Conservation (phyloP, 2,113 vertebrate genomes). For the Etia nguti region DNA sequence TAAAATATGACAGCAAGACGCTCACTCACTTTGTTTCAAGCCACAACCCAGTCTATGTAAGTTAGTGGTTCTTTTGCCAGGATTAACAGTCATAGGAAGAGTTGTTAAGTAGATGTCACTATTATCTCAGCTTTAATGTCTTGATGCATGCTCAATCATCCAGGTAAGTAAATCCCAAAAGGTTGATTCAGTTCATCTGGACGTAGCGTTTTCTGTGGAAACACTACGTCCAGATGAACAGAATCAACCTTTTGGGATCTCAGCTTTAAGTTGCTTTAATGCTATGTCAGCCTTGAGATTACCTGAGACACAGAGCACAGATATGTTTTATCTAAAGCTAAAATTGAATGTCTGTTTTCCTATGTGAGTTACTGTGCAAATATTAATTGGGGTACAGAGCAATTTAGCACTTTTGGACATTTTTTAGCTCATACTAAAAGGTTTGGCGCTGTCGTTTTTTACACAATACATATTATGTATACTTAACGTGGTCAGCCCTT, state of each 20-base stretch:
- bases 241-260: neutral
- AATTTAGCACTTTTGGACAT: neutral
- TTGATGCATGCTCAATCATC: neutral
- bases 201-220: rapidly evolving
- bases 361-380: neutral
- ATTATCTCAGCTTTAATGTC: neutral
- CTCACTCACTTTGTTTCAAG: neutral
- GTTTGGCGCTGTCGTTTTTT: neutral
- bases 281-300: neutral
- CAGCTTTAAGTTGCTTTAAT: neutral
- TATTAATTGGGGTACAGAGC: neutral
- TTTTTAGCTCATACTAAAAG: neutral
- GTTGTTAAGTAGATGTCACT: neutral
- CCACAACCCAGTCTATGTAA: neutral
- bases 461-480: rapidly evolving
- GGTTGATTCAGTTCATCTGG: neutral
- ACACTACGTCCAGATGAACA: neutral
- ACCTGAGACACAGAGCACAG: neutral
- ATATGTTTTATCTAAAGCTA: neutral
- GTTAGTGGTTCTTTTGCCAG: neutral
- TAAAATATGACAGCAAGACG: neutral
- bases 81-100: neutral
- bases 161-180: neutral
- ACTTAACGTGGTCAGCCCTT: neutral
- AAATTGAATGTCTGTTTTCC: neutral